Base-by-base conservation (phyloP, 2,888 invertebrate species). In the Panorpa germanica region DNA sequence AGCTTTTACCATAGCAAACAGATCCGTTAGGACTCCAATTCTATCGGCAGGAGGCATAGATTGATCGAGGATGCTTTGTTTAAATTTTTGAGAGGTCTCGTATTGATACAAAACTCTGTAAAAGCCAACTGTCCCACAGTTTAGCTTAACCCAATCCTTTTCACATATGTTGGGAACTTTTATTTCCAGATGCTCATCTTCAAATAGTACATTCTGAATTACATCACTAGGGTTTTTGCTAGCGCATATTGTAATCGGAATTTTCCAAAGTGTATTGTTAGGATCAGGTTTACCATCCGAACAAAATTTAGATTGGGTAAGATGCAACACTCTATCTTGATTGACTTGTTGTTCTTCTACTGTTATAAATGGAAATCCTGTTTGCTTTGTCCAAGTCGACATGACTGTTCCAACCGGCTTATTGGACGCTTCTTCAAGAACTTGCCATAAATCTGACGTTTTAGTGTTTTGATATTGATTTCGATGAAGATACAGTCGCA, bases 361-460 rank as follows among this genome's bases (percentile, higher is more conserved):
- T 30, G 41, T 63, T 8, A 85, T 70, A 31, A 93, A 71, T 2
- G 95, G 95, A 49, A 85, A 95, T 22, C 96, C 95, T 69, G 81
- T 83, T 47, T 88, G 80, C 47, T 83, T 81, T 2, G 93, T 95
- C 96, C 96, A 98, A 12, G 85, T 82, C 5, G 81, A 78, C 95
- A 98, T 96, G 6, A 98, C 77, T 26, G 69, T 70, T 2, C 72
- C 74, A 2, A 98, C 81, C 3, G 90, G 86, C 50, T 93, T 86
- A 12, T 74, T 73, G 40, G 86, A 86, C 2, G 83, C 81, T 47
- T 82, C 78, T 43, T 78, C 81, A 37, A 96, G 59, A 1, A 86
- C 80, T 2, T 68, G 65, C 95, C 95, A 96, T 41, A 96, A 60
- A 52, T 96, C 90, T 50, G 82, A 83, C 1, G 95, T 95, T 43